Conservation (phyloP, 1,140 invertebrate species). For the Drosophila lini region DNA sequence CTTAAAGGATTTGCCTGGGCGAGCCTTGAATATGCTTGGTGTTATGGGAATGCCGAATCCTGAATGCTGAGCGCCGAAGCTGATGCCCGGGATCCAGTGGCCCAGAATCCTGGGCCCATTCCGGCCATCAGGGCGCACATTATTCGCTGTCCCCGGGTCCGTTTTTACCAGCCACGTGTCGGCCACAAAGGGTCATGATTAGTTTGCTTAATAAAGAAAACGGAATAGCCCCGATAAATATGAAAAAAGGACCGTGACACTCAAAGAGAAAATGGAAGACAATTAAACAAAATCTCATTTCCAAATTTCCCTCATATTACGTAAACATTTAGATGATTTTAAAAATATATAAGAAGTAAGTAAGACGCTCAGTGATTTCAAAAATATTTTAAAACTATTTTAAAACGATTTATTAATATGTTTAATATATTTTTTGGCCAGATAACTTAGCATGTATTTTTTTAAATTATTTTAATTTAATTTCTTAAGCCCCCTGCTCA, state of each 20-base stretch:
- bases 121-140: constrained; percentile 45
- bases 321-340: too few relatives aligned
- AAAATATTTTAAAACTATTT: too few relatives aligned
- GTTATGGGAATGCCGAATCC: constrained; percentile 44
- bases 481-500: neutral
- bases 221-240: constrained; percentile 15
- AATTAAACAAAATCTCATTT: neutral
- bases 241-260: constrained; percentile 20
- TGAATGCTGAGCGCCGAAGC: constrained; percentile 2
- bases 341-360: too few relatives aligned
- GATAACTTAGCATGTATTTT: too few relatives aligned
- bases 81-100: neutral
- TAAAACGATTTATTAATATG: too few relatives aligned
- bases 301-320: too few relatives aligned
- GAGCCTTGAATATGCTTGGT: constrained; percentile 59
- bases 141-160: constrained; percentile 41
- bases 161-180: constrained; percentile 67
- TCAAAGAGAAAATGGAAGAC: neutral
- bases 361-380: too few relatives aligned
- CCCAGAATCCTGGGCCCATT: constrained; percentile 14
- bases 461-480: too few relatives aligned
- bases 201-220: constrained; percentile 64
- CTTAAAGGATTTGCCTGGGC: constrained; percentile 72
- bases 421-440: too few relatives aligned
- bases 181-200: constrained; percentile 78